Percentiles rank a stretch among this genome's conserved stretches.
Evolutionary conservation across 2,797 vertebrate genomes (phyloP).

Genomic region (Cirrhinus molitorella): DNA sequence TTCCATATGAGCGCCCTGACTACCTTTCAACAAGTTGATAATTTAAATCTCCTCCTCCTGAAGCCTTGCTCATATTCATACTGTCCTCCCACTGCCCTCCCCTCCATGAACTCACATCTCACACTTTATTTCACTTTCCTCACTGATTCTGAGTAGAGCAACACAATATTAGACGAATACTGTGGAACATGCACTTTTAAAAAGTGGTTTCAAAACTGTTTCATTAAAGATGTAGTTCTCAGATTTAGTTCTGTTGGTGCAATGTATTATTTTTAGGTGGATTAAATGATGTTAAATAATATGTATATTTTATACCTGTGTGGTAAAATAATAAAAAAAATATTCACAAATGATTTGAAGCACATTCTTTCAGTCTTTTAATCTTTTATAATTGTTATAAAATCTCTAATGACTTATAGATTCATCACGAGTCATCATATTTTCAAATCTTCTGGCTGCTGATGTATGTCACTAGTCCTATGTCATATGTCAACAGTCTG

Average conservation of each 20-base stretch:
- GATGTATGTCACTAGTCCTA: no score
- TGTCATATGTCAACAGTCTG: no score
- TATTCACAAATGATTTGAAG: neutral
- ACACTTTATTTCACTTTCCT: slow-evolving; percentile 45
- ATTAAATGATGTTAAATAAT: neutral
- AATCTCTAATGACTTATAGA: neutral
- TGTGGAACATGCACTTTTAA: neutral
- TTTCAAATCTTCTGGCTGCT: no score
- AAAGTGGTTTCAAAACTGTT: neutral
- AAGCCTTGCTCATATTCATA: slow-evolving; percentile 43
- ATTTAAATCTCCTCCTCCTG: slow-evolving; percentile 81
- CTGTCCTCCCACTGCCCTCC: slow-evolving; percentile 62
- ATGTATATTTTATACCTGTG: neutral
- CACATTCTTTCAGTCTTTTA: neutral
- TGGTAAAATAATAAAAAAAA: no score
- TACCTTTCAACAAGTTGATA: slow-evolving; percentile 74
- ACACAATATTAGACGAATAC: neutral
- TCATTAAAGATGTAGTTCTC: neutral
- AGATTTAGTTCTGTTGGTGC: neutral
- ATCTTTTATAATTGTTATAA: neutral
- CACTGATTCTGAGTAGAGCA: slow-evolving; percentile 11
- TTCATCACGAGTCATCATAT: no score
- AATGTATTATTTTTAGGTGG: neutral
- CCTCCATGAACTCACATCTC: slow-evolving; percentile 62
- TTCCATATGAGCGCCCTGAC: slow-evolving; percentile 77